These are phyloP conservation scores for Pogonomyrmex californicus DNA, from an alignment of 1,140 invertebrate species.

Conservation along the genomic window DNA sequence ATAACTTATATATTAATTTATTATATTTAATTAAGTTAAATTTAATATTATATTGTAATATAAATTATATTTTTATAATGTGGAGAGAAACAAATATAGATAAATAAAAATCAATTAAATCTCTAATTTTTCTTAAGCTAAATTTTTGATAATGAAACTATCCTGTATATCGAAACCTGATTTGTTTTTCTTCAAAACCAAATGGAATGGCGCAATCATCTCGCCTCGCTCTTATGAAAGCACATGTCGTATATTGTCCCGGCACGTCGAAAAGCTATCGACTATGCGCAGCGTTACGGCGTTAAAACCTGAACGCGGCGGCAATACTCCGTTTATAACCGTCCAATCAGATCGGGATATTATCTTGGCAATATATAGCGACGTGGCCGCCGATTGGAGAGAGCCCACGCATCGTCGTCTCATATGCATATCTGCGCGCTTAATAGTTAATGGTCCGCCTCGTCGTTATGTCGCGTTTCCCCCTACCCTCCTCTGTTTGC, in stretches of 20 bases:
- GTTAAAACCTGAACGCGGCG: conserved; percentile 64
- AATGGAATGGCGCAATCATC: background rate
- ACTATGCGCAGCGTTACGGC: conserved; percentile 60
- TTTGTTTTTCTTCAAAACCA: background rate
- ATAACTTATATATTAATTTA: too few relatives aligned
- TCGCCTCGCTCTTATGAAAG: conserved; percentile 43
- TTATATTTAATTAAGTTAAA: too few relatives aligned
- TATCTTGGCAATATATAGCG: conserved; percentile 78
- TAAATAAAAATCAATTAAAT: background rate
- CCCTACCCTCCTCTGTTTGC: conserved; percentile 9
- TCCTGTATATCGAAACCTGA: background rate
- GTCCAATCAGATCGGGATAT: conserved; percentile 80
- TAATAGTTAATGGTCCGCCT: conserved; percentile 81
- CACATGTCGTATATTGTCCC: conserved; percentile 60
- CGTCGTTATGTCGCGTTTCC: conserved; percentile 56
- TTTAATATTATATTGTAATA: too few relatives aligned
- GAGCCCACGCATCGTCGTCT: conserved; percentile 77
- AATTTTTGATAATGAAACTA: background rate
- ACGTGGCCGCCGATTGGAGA: conserved; percentile 74
- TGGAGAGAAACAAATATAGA: background rate
- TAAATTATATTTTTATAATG: too few relatives aligned
- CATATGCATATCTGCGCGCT: conserved; percentile 81
- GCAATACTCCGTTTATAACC: conserved; percentile 76
- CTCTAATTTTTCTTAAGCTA: background rate
- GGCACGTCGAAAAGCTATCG: conserved; percentile 74